Base-by-base conservation (phyloP, 1,140 invertebrate species). In the Aphaenogaster rudis region DNA sequence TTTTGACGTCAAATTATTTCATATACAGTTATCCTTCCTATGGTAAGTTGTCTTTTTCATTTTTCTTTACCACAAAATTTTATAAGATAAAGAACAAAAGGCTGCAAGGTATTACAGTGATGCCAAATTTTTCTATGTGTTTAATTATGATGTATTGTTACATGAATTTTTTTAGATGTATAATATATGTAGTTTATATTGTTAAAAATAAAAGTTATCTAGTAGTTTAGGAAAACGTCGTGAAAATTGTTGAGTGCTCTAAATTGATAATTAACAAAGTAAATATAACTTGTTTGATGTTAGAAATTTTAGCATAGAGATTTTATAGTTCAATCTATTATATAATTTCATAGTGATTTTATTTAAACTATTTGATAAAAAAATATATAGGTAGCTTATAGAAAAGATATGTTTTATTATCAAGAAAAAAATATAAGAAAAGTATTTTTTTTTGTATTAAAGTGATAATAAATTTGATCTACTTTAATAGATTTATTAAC, bases 111-210 rank as follows among this genome's bases (percentile, higher is more conserved):
- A 90, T 89, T 89, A 89, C 39, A 54, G 45, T 76, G 72, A 84
- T 87, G 88, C 89, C 88, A 90, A 90, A 90, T 84, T 90, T 87
- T 90, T 77, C 42, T 69, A 77, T 33, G 13, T 61, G n/a, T 52
- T 59, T 67, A 48, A 15, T 59, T 36, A 1, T 57, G 61, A 77
- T 76, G 50, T 86, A 82, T 86, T 57, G 61, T 79, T 66, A 78
- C 45, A 50, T 57, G 72, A 86, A 72, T 72, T 78, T n/a, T n/a
- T 54, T 76, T 52, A 28, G 28, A 45, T 63, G 52, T 66, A 71
- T 48, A n/a, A 39, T 59, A 17, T 48, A 50, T 21, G 2, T 54
- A 74, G n/a, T 39, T 28, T n/a, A 36, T 28, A 28, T 21, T 28
- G n/a, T 50, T 33, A 28, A 82, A 82, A 17, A 6, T 33, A 33